Evolutionary conservation across 1,140 invertebrate genomes (phyloP), one percentile per base, ranked within the genome.

Genomic region (Sycobia sp.): DNA sequence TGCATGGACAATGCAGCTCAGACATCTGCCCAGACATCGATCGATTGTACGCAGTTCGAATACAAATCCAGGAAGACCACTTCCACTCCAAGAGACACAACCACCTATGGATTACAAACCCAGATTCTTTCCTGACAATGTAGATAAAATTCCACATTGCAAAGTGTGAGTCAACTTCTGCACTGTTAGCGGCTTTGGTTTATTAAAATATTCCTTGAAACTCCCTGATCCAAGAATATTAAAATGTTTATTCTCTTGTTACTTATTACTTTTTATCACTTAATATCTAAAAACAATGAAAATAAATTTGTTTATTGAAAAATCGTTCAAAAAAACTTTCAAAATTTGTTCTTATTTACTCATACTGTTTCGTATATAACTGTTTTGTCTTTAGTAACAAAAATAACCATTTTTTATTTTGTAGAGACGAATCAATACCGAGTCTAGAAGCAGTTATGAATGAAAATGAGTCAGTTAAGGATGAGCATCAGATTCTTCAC

Each of bases 1-100:
- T 83, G 93, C 93, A 8, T 99, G 96, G 96, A 93, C 91, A 0
- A 89, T 97, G 86, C 92, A 96, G 73, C 80, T 93, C 38, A 82
- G 93, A 16, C 92, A 95, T 77, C 80, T 93, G 57, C 90, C 94
- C 3, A 84, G 91, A 47, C 89, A 91, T 71, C 89, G 92, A 76
- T 89, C 89, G 1, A 88, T 89, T 14, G 86, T 86, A 1, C 89
- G 89, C 71, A 87, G 87, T 63, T 84, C 89, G 61, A 85, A 87
- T 47, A 76, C 84, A 9, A 91, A 90, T 80, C 90, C 91, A 1
- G 90, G 91, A 8, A 81, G 92, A 51, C 92, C 93, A 1, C 78
- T 93, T 18, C 90, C 91, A 0, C 86, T 92, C 78, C 86, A 88
- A 62, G 90, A 93, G 71, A 80, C 86, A 4, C 84, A 85, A 3